Conservation (phyloP, 2,888 invertebrate genomes). For the Troides helena region DNA sequence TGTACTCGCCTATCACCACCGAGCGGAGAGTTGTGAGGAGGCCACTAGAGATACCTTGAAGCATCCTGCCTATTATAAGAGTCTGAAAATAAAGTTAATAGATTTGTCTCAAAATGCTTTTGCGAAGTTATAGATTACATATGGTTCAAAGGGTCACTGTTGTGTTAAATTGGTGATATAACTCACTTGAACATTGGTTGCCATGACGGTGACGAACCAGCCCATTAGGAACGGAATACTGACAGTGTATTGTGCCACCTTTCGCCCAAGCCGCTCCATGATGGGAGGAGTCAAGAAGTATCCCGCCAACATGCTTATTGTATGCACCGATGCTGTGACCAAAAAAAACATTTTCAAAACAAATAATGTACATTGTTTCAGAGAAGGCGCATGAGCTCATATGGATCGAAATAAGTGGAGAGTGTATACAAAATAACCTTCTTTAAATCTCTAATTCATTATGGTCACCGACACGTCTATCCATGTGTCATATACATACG, state of each 20-base stretch:
- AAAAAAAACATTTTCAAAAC: too few relatives aligned
- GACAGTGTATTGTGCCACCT: conserved; percentile 57
- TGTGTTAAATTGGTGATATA: too few relatives aligned
- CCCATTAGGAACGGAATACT: conserved; percentile 65
- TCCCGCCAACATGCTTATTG: conserved; percentile 40
- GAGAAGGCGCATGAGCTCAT: too few relatives aligned
- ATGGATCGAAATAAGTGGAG: too few relatives aligned
- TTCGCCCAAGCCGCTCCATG: conserved; percentile 72
- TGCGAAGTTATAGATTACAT: too few relatives aligned
- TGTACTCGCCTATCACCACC: conserved; percentile 78
- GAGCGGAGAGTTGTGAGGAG: conserved; percentile 69
- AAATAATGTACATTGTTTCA: too few relatives aligned
- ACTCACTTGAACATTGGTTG: conserved; percentile 50
- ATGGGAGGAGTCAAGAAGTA: conserved; percentile 43
- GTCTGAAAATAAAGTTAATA: neutral
- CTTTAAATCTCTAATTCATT: too few relatives aligned
- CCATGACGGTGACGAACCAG: conserved; percentile 68
- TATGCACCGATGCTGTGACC: conserved; percentile 37
- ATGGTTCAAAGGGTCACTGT: too few relatives aligned
- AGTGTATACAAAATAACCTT: too few relatives aligned
- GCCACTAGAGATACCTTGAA: conserved; percentile 74
- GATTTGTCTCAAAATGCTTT: too few relatives aligned
- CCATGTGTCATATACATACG: too few relatives aligned
- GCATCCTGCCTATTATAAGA: conserved; percentile 48
- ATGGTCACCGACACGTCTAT: too few relatives aligned